These are phyloP conservation scores for Lasioglossum calceatum DNA, from an alignment of 2,888 invertebrate species.

Conservation along the genomic window DNA sequence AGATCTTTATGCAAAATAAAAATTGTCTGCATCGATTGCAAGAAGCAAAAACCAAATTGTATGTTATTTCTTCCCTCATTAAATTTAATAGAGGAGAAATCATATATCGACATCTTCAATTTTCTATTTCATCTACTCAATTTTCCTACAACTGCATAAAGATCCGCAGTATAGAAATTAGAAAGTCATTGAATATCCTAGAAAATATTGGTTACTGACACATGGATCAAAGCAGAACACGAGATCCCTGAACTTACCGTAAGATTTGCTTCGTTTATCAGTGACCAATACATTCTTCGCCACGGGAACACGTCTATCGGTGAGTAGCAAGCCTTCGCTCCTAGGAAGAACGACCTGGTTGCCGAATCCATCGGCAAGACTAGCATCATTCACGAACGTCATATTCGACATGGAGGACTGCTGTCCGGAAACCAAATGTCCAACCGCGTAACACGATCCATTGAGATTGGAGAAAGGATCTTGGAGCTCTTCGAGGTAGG, in stretches of 20 bases:
- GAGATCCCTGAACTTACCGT: constrained; percentile 64
- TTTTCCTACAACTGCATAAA: no score
- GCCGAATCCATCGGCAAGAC: constrained; percentile 61
- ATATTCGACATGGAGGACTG: constrained; percentile 41
- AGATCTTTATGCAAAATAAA: no score
- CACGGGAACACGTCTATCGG: constrained; percentile 51
- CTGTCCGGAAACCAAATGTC: constrained; percentile 78
- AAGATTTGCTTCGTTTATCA: constrained; percentile 65
- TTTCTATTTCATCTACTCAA: no score
- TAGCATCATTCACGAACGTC: constrained; percentile 41
- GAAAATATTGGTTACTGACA: no score
- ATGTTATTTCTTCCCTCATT: no score
- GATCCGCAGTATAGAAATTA: no score
- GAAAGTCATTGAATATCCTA: no score
- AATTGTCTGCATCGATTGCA: no score
- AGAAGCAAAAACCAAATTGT: no score
- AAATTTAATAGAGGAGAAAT: no score
- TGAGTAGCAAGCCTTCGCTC: constrained; percentile 77
- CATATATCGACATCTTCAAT: no score
- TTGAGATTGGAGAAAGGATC: constrained; percentile 65
- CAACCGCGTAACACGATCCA: constrained; percentile 76
- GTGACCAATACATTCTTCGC: constrained; percentile 32
- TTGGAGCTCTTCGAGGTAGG: constrained; percentile 70
- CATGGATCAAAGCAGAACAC: no score
- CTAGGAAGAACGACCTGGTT: constrained; percentile 85